Conservation (phyloP, 2,888 invertebrate species). For the Phortica okadai region DNA sequence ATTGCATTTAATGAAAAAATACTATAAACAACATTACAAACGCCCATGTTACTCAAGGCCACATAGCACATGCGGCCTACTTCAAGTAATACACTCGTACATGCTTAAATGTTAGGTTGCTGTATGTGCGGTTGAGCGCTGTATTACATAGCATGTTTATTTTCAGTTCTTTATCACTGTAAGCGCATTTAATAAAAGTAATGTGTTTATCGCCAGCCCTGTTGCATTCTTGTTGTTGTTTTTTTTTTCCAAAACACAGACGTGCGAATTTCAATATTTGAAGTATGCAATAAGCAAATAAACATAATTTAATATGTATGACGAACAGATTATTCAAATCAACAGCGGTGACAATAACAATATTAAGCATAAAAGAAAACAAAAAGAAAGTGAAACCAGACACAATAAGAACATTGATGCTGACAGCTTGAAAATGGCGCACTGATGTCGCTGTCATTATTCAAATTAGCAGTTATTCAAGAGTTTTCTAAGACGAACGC, state of each 20-base stretch:
- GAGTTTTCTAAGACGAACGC: background rate
- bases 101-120: too few relatives aligned
- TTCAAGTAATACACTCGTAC: too few relatives aligned
- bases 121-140: too few relatives aligned
- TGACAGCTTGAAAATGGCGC: slow-evolving; percentile 64
- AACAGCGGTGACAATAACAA: background rate
- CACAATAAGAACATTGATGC: slow-evolving; percentile 7
- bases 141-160: too few relatives aligned
- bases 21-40: too few relatives aligned
- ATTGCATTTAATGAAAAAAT: too few relatives aligned
- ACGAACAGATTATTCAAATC: slow-evolving; percentile 19
- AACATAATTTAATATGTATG: slow-evolving; percentile 7
- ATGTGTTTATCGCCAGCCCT: background rate
- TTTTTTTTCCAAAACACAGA: background rate
- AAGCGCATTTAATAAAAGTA: too few relatives aligned
- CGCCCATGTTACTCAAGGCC: too few relatives aligned
- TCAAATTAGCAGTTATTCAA: slow-evolving; percentile 64
- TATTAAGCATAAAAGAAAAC: background rate
- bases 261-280: background rate
- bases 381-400: background rate
- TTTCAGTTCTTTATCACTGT: too few relatives aligned
- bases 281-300: slow-evolving; percentile 1
- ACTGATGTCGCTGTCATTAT: slow-evolving; percentile 68
- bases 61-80: too few relatives aligned
- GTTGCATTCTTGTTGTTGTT: background rate